phyloP scores from a whole-genome alignment of 2,888 invertebrate species.

The Rapana venosa region DNA sequence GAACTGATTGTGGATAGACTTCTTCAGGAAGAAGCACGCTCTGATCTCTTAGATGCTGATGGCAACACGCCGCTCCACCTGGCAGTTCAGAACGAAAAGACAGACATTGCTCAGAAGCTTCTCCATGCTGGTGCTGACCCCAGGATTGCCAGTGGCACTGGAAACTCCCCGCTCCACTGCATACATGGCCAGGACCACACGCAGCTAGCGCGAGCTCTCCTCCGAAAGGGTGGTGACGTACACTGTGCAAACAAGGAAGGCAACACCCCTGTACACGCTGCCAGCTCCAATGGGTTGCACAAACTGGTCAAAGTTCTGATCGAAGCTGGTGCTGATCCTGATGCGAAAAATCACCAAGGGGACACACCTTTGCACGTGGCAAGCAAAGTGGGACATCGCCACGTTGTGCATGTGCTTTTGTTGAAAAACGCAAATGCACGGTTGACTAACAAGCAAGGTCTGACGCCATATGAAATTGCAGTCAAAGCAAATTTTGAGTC shows the following conservation, averaged over 20 bases:
- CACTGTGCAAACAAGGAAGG: not conserved
- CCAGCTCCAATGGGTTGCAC: not conserved
- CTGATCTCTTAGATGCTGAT: not conserved
- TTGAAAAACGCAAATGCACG: not conserved
- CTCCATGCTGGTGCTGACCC: not conserved
- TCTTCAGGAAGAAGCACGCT: not conserved
- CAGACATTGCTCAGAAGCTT: not conserved
- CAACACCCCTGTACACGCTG: not conserved
- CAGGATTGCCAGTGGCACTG: not conserved
- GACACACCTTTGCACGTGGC: constrained; percentile 9
- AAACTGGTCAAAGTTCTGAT: not conserved
- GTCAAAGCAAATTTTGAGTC: not conserved
- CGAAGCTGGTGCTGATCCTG: not conserved
- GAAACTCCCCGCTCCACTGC: not conserved
- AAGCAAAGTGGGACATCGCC: not conserved
- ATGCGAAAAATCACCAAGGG: not conserved
- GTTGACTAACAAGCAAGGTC: not conserved
- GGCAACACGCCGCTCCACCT: constrained; percentile 7
- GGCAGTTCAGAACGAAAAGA: not conserved
- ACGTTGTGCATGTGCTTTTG: not conserved
- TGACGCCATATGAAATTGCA: not conserved
- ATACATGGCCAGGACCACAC: not conserved
- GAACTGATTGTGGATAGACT: not conserved
- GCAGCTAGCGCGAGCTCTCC: not conserved
- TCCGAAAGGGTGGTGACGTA: constrained; percentile 1